Conservation (phyloP, 2,888 invertebrate genomes). For the Nephrocerus scutellatus region DNA sequence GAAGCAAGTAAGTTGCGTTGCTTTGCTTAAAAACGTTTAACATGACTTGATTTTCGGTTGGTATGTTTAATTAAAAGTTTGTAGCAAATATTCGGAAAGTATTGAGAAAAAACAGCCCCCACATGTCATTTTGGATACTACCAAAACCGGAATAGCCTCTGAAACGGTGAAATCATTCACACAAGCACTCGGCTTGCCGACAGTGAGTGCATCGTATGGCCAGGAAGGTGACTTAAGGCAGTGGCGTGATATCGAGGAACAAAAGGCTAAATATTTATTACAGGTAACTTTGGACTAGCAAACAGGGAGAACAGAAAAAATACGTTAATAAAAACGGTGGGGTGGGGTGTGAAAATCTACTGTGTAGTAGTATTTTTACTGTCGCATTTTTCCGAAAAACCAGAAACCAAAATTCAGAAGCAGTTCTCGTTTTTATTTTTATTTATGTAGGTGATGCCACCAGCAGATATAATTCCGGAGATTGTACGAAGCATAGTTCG, state of each 20-base stretch:
- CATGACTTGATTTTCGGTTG: too few relatives aligned
- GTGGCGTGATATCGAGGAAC: conserved; percentile 67
- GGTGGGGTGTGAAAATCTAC: background rate
- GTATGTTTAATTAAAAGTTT: conserved; percentile 50
- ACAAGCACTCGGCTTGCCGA: conserved; percentile 70
- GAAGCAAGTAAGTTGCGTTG: conserved; percentile 55
- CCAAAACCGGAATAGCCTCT: conserved; percentile 71
- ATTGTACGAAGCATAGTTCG: conserved; percentile 73
- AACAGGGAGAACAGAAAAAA: background rate
- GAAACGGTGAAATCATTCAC: conserved; percentile 82
- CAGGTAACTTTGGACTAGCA: conserved; percentile 49
- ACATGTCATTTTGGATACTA: conserved; percentile 74
- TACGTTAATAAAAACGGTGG: background rate
- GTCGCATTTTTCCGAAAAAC: too few relatives aligned
- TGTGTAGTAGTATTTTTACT: too few relatives aligned
- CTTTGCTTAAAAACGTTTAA: background rate
- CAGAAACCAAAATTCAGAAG: background rate
- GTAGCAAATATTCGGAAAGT: conserved; percentile 63
- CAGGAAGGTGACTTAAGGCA: conserved; percentile 75
- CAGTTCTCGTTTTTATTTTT: background rate
- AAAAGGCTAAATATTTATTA: conserved; percentile 67
- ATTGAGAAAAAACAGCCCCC: conserved; percentile 60
- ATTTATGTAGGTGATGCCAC: conserved; percentile 52
- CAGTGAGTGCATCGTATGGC: conserved; percentile 78
- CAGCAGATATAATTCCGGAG: conserved; percentile 77